Conservation (phyloP, 2,113 vertebrate species). For the Seriola quinqueradiata region DNA sequence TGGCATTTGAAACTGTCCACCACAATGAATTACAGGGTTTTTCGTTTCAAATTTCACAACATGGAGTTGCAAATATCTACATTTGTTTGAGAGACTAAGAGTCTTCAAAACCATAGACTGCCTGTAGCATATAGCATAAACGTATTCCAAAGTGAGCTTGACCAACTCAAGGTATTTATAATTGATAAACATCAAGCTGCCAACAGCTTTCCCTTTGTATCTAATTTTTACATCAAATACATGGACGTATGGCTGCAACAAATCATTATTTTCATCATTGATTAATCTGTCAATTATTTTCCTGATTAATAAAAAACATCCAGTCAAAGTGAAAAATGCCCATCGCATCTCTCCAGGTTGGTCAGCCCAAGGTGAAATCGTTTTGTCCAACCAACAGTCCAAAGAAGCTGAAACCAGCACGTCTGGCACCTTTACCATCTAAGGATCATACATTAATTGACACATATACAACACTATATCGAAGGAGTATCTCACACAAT, state of each 20-base stretch:
- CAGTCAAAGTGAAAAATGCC: too few species aligned
- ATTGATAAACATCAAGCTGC: background rate
- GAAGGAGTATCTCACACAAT: slow-evolving; percentile 1
- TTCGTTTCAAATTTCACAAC: background rate
- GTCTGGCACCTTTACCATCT: background rate
- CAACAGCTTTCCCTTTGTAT: background rate
- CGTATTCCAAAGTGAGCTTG: background rate
- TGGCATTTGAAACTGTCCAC: background rate
- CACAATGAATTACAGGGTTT: background rate
- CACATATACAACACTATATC: background rate
- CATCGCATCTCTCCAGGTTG: too few species aligned
- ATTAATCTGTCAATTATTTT: background rate
- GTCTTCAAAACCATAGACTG: background rate
- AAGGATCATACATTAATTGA: background rate
- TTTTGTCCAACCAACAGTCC: too few species aligned
- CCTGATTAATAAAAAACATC: background rate
- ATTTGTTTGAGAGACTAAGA: background rate
- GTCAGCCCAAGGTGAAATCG: too few species aligned
- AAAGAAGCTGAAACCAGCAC: background rate
- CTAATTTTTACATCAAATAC: background rate
- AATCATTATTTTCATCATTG: background rate
- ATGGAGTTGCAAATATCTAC: background rate
- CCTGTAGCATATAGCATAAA: background rate
- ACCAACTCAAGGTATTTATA: background rate
- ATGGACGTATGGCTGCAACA: background rate